Evolutionary conservation across 2,113 vertebrate genomes (phyloP).

Genomic region (Alosa alosa): DNA sequence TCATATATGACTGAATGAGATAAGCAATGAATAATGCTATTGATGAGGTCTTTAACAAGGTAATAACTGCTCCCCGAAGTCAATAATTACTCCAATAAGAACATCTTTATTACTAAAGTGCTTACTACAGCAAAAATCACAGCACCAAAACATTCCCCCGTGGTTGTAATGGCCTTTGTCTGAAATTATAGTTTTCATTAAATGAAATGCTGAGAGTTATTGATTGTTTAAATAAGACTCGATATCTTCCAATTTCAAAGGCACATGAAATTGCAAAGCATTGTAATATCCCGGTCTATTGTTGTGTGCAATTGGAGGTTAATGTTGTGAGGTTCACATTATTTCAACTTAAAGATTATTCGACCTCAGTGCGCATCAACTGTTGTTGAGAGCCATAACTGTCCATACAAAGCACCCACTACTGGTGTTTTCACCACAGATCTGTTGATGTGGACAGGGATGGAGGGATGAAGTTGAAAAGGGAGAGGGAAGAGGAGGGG

Average conservation of each 20-base stretch:
- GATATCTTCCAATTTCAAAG: slow-evolving; percentile 71
- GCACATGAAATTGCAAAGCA: slow-evolving; percentile 69
- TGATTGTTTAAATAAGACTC: slow-evolving; percentile 78
- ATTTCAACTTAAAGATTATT: slow-evolving; percentile 64
- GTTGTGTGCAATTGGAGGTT: slow-evolving; percentile 64
- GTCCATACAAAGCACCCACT: slow-evolving; percentile 23
- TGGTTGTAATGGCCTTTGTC: slow-evolving; percentile 71
- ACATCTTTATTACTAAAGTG: slow-evolving; percentile 77
- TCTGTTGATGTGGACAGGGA: slow-evolving; percentile 15
- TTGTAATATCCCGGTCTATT: slow-evolving; percentile 68
- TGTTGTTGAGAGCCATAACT: slow-evolving; percentile 62
- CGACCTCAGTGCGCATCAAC: slow-evolving; percentile 62
- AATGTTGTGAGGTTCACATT: slow-evolving; percentile 59
- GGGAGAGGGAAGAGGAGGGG: neutral
- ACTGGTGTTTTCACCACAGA: slow-evolving; percentile 46
- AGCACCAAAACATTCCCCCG: slow-evolving; percentile 70
- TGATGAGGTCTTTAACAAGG: slow-evolving; percentile 76
- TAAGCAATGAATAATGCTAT: slow-evolving; percentile 76
- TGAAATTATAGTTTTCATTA: slow-evolving; percentile 82
- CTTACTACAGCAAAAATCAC: slow-evolving; percentile 68
- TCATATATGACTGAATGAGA: slow-evolving; percentile 63
- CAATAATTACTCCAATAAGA: slow-evolving; percentile 77
- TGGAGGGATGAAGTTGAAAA: neutral
- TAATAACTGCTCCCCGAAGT: slow-evolving; percentile 72
- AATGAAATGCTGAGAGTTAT: slow-evolving; percentile 73